Base-by-base conservation (phyloP, 2,113 vertebrate genomes). In the Saguinus midas region DNA sequence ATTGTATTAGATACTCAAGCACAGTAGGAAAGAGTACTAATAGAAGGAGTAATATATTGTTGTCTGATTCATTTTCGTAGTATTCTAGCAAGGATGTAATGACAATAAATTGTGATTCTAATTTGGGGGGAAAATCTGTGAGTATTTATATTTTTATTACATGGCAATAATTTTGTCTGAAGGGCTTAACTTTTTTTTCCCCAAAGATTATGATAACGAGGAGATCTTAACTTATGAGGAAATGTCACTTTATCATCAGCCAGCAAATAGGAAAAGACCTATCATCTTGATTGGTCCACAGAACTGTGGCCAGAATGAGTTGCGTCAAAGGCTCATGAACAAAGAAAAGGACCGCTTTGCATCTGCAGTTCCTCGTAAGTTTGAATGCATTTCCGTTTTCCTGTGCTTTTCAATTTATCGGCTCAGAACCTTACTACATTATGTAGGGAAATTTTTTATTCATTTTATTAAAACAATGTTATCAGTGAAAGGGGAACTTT, bases 241-340 rank as follows among this genome's bases (percentile, higher is more conserved):
- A 98, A 99, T 99, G 99, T 99, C 99, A 1, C 99, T 99, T 40
- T 99, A 99, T 97, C 99, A 99, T 97, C 99, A 99, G 95, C 99
- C 99, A 18, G 99, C 99, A 86, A 99, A 99, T 94, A 98, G 99
- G 83, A 99, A 99, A 87, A 99, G 99, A 32, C 99, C 99, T 64
- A 98, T 99, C 2, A 99, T 99, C 64, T 98, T 99, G 96, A 99
- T 99, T 0, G 99, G 99, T 23, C 99, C 99, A 0, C 99, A 99
- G 75, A 99, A 99, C 98, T 99, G 99, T 0, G 99, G 99, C 5
- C 99, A 99, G 35, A 99, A 99, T 13, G 99, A 99, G 96, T 96
- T 99, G 96, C 99, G 99, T 5, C 99, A 99, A 95, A 98, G 99
- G 20, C 99, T 99, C 32, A 99, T 99, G 98, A 99, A 99, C 75